Conservation (phyloP, 2,888 invertebrate species). For the Ophonus ardosiacus region DNA sequence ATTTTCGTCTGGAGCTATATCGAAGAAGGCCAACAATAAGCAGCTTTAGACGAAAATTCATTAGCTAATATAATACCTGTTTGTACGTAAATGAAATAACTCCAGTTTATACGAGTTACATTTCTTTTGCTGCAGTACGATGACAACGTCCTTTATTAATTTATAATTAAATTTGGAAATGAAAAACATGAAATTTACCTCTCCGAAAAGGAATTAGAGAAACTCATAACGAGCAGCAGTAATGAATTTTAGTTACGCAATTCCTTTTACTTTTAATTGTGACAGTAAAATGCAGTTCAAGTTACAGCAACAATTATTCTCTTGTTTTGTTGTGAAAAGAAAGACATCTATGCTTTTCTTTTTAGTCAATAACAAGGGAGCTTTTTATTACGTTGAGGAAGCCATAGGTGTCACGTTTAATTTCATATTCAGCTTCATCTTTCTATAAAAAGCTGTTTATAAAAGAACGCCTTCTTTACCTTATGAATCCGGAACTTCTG, state of each 20-base stretch:
- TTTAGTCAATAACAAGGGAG: not conserved
- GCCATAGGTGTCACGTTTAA: not conserved
- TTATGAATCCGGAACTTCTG: slow-evolving; percentile 25
- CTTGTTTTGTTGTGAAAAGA: not conserved
- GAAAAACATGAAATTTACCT: no score
- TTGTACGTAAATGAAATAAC: no score
- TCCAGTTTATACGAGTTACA: no score
- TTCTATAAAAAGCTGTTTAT: slow-evolving; percentile 28
- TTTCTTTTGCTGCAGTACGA: no score
- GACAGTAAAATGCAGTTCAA: not conserved
- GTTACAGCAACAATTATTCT: not conserved
- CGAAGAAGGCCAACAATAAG: no score
- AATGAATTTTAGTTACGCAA: not conserved
- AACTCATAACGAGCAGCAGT: no score
- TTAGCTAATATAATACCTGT: no score
- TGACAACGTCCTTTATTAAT: no score
- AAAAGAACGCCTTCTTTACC: not conserved
- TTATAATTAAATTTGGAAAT: no score
- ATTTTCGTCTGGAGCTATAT: no score
- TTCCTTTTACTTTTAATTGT: not conserved
- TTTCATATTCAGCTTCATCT: slow-evolving; percentile 19
- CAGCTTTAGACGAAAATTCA: no score
- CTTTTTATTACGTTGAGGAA: not conserved
- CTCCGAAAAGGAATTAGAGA: no score
- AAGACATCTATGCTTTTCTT: not conserved